Percentiles rank a stretch among this genome's conserved stretches.
Evolutionary conservation across 2,797 vertebrate genomes (phyloP).

Genomic region (Galago senegalensis): DNA sequence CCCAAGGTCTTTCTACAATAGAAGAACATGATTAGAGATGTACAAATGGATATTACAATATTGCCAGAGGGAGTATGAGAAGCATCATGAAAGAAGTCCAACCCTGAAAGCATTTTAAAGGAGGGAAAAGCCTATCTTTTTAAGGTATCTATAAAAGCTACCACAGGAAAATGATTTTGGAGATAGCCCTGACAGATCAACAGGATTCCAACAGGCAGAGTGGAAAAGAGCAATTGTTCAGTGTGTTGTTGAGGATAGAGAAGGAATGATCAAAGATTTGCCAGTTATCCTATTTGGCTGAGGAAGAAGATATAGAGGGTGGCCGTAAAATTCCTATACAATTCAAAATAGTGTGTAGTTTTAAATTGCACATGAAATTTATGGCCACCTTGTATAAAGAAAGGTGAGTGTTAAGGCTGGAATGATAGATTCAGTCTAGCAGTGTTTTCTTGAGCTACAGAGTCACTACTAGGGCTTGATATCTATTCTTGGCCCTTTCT

Average conservation of each 20-base stretch:
- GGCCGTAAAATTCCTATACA: too few species aligned
- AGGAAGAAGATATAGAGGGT: not conserved
- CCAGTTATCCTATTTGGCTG: not conserved
- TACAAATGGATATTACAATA: not conserved
- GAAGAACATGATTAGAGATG: not conserved
- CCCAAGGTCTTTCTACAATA: not conserved
- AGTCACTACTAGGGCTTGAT: not conserved
- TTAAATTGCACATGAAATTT: too few species aligned
- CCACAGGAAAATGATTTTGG: not conserved
- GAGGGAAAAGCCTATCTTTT: not conserved
- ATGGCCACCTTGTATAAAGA: not conserved
- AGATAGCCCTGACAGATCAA: not conserved
- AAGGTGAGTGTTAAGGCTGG: not conserved
- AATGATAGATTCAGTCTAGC: not conserved
- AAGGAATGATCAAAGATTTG: not conserved
- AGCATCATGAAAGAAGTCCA: not conserved
- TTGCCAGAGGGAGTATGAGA: not conserved
- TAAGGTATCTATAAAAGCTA: not conserved
- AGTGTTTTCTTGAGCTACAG: not conserved
- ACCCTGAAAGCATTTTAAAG: not conserved
- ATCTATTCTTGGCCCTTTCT: not conserved
- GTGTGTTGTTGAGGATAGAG: not conserved
- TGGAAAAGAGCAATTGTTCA: not conserved
- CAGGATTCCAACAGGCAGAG: not conserved
- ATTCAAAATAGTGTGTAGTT: too few species aligned